These are phyloP conservation scores for Leptinotarsa peninsularis DNA, from an alignment of 2,888 invertebrate species.

Conservation along the genomic window DNA sequence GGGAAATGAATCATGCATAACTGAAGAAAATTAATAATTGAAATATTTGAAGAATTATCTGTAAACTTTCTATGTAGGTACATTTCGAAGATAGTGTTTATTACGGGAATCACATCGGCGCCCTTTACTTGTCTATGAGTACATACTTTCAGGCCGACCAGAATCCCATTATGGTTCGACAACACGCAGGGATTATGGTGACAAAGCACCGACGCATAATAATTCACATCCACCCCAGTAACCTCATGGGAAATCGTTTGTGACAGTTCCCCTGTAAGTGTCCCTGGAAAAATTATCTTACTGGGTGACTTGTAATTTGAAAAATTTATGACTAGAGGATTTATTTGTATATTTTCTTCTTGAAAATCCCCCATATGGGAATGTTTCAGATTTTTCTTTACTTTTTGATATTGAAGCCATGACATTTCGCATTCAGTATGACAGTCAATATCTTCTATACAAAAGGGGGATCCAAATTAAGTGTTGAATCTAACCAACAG, in stretches of 20 bases:
- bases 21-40: too few relatives aligned
- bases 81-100: background rate
- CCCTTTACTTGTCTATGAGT: background rate
- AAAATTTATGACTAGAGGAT: background rate
- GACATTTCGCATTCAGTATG: too few relatives aligned
- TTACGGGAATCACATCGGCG: background rate
- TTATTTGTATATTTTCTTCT: too few relatives aligned
- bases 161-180: background rate
- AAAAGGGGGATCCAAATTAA: too few relatives aligned
- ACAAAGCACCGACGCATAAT: background rate
- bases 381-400: too few relatives aligned
- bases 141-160: background rate
- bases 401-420: too few relatives aligned
- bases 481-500: too few relatives aligned
- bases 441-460: too few relatives aligned
- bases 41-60: too few relatives aligned
- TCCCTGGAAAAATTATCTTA: conserved; percentile 2
- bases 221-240: background rate
- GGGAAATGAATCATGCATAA: too few relatives aligned
- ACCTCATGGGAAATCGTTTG: background rate
- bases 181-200: background rate
- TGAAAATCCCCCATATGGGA: too few relatives aligned
- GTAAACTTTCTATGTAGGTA: too few relatives aligned
- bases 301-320: background rate
- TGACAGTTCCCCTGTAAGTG: background rate